Percentiles rank a stretch among this genome's conserved stretches.
Conservation (phyloP, 2,797 vertebrate species). For the Dendrocincla fuliginosa region DNA sequence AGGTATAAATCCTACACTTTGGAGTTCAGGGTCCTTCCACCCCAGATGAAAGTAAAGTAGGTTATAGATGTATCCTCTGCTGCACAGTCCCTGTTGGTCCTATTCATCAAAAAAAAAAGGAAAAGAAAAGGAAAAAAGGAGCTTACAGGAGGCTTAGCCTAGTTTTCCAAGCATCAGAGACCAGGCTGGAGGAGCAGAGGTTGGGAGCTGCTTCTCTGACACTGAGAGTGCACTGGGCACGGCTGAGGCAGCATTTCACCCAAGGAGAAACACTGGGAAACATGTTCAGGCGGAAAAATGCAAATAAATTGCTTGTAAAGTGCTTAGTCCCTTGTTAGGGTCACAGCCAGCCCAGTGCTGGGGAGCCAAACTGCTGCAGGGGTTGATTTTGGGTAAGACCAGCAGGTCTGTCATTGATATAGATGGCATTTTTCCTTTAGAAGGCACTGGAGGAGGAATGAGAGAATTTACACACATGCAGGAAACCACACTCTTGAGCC, state of each 20-base stretch:
- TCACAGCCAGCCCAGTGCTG: too few relatives aligned
- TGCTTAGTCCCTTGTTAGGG: neutral
- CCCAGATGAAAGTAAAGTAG: constrained; percentile 26
- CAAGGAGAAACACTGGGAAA: neutral
- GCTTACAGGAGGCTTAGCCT: neutral
- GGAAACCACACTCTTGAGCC: neutral
- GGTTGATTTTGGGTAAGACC: neutral
- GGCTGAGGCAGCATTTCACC: neutral
- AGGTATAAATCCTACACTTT: neutral
- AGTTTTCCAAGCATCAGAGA: neutral
- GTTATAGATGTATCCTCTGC: constrained; percentile 7
- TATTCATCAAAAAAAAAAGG: neutral
- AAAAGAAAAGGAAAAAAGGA: neutral
- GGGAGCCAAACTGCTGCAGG: too few relatives aligned
- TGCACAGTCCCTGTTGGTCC: neutral
- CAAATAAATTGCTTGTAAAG: too few relatives aligned
- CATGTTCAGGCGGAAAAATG: accelerated
- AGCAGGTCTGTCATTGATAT: accelerated
- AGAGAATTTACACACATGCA: neutral
- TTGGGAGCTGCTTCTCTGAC: neutral
- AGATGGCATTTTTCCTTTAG: neutral
- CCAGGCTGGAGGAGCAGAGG: neutral
- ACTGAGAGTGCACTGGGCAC: neutral
- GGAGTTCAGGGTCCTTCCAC: neutral
- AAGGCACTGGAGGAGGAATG: neutral